Base-by-base conservation (phyloP, 2,113 vertebrate species). In the Himantopus leucocephalus region DNA sequence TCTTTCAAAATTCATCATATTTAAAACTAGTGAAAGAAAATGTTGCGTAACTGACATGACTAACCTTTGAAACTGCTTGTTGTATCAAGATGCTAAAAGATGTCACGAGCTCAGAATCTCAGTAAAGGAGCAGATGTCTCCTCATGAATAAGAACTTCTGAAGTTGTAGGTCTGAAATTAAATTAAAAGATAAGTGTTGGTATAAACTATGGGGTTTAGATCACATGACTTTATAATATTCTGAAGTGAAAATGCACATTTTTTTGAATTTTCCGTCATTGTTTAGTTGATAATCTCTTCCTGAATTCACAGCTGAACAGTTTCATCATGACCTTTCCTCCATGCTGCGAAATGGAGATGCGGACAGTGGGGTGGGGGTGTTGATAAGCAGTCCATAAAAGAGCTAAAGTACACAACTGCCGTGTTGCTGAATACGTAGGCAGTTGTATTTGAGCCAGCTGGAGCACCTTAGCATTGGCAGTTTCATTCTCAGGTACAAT, bases 1-100 rank as follows among this genome's bases (percentile, higher is more conserved):
- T 66, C 32, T 85, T 94, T 66, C 41, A 64, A 90, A 90, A 76
- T 32, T 60, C 56, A 74, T 50, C 24, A 85, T 64, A 88, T 70
- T 41, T 50, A 80, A 88, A 94, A 73, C 12, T 76, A 79, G 64
- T 92, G 59, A 79, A 82, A 70, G 50, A 68, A 95, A 96, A 83
- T 62, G 15, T 62, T 88, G 64, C 80, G 41, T n/a, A 90, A 87
- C 56, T 1, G 9, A 64, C 48, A 88, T 0, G 0, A 30, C 37
- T 85, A 90, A 85, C 34, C 48, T 90, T 88, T 88, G 74, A 90
- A 85, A 90, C 58, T n/a, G 47, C 47, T 85, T 64, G 48, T 35
- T 88, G 19, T 70, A 73, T 88, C 37, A 83, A 50, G 39, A 72
- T 50, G 30, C 15, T 62, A 58, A 27, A 89, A 70, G 55, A 75